phyloP scores from a whole-genome alignment of 2,113 vertebrate genomes.

The Clupea harengus region DNA sequence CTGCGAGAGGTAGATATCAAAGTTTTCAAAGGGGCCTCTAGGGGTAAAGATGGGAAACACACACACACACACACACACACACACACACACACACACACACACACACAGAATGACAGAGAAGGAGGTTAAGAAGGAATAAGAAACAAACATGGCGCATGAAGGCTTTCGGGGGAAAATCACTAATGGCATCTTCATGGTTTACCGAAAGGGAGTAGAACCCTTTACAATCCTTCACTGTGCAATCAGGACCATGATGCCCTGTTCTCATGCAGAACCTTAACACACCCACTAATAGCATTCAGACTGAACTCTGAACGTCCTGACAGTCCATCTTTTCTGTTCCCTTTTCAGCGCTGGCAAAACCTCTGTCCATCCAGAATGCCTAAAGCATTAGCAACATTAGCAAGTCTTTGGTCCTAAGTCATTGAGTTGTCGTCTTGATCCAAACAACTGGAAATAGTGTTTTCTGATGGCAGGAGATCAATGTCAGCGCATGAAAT shows the following conservation, averaged over 20 bases:
- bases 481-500: not conserved
- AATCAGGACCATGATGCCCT: not conserved
- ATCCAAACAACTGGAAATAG: not conserved
- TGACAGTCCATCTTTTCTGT: not conserved
- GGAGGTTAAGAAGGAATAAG: too few relatives aligned
- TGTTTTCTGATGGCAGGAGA: not conserved
- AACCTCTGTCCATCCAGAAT: not conserved
- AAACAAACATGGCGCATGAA: not conserved
- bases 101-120: too few relatives aligned
- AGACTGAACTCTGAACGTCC: not conserved
- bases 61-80: not conserved
- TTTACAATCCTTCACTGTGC: not conserved
- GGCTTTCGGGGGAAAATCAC: not conserved
- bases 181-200: not conserved
- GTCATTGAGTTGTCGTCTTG: not conserved
- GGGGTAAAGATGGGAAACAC: not conserved
- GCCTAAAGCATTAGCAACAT: not conserved
- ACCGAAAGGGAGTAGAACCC: not conserved
- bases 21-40: not conserved
- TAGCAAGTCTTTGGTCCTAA: not conserved
- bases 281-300: not conserved
- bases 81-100: not conserved
- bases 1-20: slow-evolving; percentile 10
- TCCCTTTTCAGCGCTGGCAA: not conserved
- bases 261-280: not conserved